Evolutionary conservation across 53 echinoderm and acorn worm species (phyloP).

Genomic region (Antedon mediterranea): DNA sequence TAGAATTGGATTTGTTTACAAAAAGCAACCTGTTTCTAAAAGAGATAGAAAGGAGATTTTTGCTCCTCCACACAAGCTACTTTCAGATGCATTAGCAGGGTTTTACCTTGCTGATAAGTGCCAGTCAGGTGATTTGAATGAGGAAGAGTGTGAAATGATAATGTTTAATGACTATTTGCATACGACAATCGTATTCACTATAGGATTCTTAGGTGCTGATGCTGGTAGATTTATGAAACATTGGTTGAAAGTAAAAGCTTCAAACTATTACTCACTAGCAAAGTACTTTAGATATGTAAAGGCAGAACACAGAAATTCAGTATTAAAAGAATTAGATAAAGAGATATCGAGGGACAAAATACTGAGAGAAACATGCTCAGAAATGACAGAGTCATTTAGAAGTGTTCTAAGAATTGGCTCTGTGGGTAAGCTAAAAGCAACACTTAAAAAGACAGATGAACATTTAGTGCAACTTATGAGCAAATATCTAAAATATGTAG

Average conservation of each 20-base stretch:
- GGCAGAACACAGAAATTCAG: neutral
- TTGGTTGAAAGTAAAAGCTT: neutral
- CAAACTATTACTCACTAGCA: neutral
- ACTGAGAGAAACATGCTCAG: too few species aligned
- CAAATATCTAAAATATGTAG: too few species aligned
- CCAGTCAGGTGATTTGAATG: neutral
- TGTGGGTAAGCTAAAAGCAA: too few species aligned
- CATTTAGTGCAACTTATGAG: too few species aligned
- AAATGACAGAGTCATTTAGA: too few species aligned
- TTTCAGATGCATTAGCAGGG: neutral
- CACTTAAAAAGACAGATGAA: too few species aligned
- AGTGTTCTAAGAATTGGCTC: too few species aligned
- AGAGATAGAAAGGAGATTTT: neutral
- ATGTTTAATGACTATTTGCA: neutral
- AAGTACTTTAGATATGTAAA: neutral
- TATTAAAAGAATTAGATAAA: neutral
- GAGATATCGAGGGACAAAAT: too few species aligned
- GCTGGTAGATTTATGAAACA: neutral
- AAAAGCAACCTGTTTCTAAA: neutral
- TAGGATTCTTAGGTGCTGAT: neutral
- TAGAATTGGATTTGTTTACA: neutral
- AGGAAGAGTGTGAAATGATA: neutral
- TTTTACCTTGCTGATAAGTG: neutral
- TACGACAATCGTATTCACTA: neutral
- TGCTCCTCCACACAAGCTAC: neutral